These are phyloP conservation scores for Cyclopterus lumpus DNA, from an alignment of 2,797 vertebrate species.

Conservation along the genomic window DNA sequence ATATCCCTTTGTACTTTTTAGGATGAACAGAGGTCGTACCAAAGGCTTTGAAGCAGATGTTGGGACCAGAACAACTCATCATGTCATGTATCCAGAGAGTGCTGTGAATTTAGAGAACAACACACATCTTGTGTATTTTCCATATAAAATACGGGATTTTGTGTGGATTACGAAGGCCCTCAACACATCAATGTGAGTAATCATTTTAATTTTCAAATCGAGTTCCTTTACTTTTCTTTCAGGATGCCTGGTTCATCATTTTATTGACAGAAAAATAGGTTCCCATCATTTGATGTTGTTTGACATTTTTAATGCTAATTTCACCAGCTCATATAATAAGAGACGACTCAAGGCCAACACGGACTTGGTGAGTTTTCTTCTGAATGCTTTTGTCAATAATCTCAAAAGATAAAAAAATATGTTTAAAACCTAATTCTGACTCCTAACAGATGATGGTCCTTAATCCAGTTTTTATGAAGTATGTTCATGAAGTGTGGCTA, in stretches of 20 bases:
- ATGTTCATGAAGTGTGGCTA: constrained; percentile 48
- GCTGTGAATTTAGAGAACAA: constrained; percentile 17
- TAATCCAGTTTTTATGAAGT: constrained; percentile 54
- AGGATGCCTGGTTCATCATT: neutral
- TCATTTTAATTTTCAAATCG: no score
- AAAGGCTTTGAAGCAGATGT: constrained; percentile 59
- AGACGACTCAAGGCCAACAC: constrained; percentile 30
- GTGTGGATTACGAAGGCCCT: constrained; percentile 39
- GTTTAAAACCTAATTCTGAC: neutral
- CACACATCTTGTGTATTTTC: constrained; percentile 53
- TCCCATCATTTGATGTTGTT: neutral
- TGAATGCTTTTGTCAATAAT: neutral
- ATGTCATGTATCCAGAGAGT: constrained; percentile 61
- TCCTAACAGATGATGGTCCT: constrained; percentile 47
- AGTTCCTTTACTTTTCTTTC: no score
- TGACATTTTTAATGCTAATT: neutral
- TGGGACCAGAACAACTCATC: constrained; percentile 60
- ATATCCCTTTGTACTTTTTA: neutral
- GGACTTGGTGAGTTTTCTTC: constrained; percentile 45
- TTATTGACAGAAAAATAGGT: neutral
- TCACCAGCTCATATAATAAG: constrained; percentile 22
- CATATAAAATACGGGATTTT: constrained; percentile 57
- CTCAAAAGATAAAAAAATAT: neutral
- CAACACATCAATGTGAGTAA: neutral
- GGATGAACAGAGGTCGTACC: constrained; percentile 19